phyloP scores from a whole-genome alignment of 2,113 vertebrate genomes.

The Myiagra hebetior region DNA sequence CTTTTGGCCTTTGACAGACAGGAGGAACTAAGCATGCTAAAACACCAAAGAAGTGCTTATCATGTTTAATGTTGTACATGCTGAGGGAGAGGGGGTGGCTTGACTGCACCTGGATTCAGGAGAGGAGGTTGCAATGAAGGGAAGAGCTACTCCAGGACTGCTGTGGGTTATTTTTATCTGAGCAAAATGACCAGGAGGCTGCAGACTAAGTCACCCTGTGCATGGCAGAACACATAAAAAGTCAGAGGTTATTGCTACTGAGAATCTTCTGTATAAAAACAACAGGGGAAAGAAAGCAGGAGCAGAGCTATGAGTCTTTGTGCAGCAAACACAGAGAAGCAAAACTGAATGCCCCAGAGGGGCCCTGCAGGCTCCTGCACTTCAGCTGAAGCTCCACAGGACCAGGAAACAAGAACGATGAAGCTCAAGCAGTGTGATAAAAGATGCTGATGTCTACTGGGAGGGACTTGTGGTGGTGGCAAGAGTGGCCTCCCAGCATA shows the following conservation, averaged over 20 bases:
- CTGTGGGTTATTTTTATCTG: background rate
- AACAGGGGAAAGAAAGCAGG: background rate
- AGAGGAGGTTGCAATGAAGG: background rate
- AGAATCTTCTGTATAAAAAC: background rate
- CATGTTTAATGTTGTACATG: fast-evolving
- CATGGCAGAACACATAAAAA: background rate
- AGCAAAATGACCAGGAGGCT: background rate
- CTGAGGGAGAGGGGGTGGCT: background rate
- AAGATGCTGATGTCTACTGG: background rate
- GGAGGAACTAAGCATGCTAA: background rate
- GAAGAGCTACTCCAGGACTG: background rate
- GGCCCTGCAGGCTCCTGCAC: background rate
- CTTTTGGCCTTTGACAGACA: background rate
- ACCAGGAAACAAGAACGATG: background rate
- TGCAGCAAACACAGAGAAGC: background rate
- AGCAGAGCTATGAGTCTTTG: background rate
- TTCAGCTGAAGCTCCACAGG: background rate
- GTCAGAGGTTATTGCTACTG: background rate
- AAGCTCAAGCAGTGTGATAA: background rate
- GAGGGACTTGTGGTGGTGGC: fast-evolving
- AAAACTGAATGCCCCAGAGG: background rate
- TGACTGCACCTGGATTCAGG: background rate
- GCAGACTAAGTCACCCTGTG: background rate
- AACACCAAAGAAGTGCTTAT: background rate
- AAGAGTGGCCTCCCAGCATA: background rate